Conservation (phyloP, 1,140 invertebrate genomes). For the Ectropis grisescens region DNA sequence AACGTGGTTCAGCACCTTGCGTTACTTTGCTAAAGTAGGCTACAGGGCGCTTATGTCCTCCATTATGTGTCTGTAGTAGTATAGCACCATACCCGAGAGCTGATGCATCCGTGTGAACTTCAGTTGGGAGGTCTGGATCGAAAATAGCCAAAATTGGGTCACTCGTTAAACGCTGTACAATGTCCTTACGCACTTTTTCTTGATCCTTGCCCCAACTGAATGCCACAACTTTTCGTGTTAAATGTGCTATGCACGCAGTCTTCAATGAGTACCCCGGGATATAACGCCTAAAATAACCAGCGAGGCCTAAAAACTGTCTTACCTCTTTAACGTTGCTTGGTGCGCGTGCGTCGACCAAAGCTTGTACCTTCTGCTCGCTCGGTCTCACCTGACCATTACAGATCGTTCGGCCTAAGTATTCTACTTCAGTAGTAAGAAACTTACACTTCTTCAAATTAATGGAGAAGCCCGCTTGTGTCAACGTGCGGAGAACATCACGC, state of each 20-base stretch:
- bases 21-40: constrained; percentile 28
- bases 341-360: constrained; percentile 23
- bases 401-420: constrained; percentile 27
- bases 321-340: constrained; percentile 30
- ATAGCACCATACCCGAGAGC: constrained; percentile 36
- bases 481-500: constrained; percentile 12
- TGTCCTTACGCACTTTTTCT: constrained; percentile 16
- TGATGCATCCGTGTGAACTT: constrained; percentile 29
- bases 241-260: constrained; percentile 20
- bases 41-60: constrained; percentile 18
- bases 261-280: constrained; percentile 21
- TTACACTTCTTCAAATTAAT: constrained; percentile 29
- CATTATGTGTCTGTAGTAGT: constrained; percentile 19
- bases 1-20: constrained; percentile 21
- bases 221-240: constrained; percentile 16
- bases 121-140: constrained; percentile 16
- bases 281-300: constrained; percentile 38
- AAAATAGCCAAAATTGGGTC: constrained; percentile 24
- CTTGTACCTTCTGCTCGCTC: constrained; percentile 27
- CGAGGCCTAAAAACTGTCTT: constrained; percentile 31
- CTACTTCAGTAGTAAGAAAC: constrained; percentile 15
- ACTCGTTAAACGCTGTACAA: constrained; percentile 15
- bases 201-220: constrained; percentile 22
- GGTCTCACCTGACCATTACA: constrained; percentile 24
- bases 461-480: constrained; percentile 18